phyloP scores from a whole-genome alignment of 1,140 invertebrate genomes.

The Drosophila pectinifera region DNA sequence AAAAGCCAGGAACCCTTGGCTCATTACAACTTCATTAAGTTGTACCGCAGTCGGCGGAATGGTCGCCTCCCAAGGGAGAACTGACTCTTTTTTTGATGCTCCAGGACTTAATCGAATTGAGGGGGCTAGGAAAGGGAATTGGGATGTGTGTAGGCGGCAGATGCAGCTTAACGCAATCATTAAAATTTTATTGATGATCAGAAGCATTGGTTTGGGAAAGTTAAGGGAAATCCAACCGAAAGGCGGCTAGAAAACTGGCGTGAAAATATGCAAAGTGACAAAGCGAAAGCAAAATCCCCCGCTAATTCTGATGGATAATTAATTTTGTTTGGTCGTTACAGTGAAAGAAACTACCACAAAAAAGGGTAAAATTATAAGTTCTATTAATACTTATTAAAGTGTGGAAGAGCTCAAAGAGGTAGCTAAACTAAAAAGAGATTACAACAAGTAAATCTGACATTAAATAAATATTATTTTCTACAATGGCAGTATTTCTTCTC shows the following conservation, averaged over 20 bases:
- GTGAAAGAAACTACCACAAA: background rate
- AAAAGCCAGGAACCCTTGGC: conserved; percentile 37
- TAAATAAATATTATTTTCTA: background rate
- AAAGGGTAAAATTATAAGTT: too few relatives aligned
- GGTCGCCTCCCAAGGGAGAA: conserved; percentile 17
- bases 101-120: conserved; percentile 60
- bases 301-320: conserved; percentile 78
- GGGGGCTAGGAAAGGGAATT: too few relatives aligned
- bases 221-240: conserved; percentile 65
- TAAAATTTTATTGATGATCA: conserved; percentile 76
- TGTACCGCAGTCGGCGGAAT: conserved; percentile 58
- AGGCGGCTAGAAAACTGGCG: conserved; percentile 41
- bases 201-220: conserved; percentile 48
- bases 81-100: background rate
- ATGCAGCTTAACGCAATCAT: conserved; percentile 54
- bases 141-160: too few relatives aligned
- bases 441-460: too few relatives aligned
- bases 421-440: background rate
- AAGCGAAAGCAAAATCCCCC: conserved; percentile 39
- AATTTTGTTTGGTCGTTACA: conserved; percentile 62
- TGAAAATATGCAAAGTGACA: conserved; percentile 79
- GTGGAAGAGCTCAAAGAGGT: background rate
- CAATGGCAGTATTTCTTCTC: too few relatives aligned
- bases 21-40: conserved; percentile 77
- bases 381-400: background rate